Evolutionary conservation across 2,113 vertebrate species (phyloP), one percentile per base, ranked within the genome.

Genomic region (Ibidorhyncha struthersii): DNA sequence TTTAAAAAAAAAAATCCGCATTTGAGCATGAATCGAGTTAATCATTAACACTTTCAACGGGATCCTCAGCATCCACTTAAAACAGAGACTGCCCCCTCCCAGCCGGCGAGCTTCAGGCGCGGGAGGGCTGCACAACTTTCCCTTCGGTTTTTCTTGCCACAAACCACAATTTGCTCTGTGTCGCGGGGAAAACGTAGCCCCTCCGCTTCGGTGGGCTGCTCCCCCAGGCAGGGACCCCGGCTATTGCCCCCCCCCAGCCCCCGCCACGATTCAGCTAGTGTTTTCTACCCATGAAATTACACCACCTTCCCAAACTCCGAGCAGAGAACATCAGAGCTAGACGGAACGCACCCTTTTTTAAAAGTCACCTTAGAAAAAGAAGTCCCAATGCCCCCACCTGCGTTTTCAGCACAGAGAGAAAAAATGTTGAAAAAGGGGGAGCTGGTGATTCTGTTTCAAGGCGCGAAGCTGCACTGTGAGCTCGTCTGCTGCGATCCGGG

Each of bases 1-100:
- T 97, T 96, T 74, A 90, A 97, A 91, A 97, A 94, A 95, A 92
- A 94, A 92, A 97, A 83, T 76, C 91, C 40, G 6, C 96, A 96
- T 97, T 97, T 97, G 93, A 96, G 96, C 93, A 97, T 96, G 97
- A 97, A 97, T 97, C 97, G 95, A 97, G 93, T 97, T 97, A 97
- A 98, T 95, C 89, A 97, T 97, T 97, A 98, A 98, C 95, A 96
- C 96, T 97, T 98, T 67, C 93, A 95, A 83, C 30, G 17, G 79
- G 95, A 96, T 94, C 93, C 97, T 73, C 69, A 41, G 84, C 82
- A 83, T 47, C 89, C 27, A 52, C 69, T 95, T 73, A 90, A 58
- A 93, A 47, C 19, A 0, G 66, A 8, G 26, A 25, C 20, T 19
- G 19, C 61, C 84, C 91, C 67, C 61, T 89, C 40, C 21, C 40